Evolutionary conservation across 2,888 invertebrate genomes (phyloP), one percentile per base, ranked within the genome.

Genomic region (Trichogramma evanescens): DNA sequence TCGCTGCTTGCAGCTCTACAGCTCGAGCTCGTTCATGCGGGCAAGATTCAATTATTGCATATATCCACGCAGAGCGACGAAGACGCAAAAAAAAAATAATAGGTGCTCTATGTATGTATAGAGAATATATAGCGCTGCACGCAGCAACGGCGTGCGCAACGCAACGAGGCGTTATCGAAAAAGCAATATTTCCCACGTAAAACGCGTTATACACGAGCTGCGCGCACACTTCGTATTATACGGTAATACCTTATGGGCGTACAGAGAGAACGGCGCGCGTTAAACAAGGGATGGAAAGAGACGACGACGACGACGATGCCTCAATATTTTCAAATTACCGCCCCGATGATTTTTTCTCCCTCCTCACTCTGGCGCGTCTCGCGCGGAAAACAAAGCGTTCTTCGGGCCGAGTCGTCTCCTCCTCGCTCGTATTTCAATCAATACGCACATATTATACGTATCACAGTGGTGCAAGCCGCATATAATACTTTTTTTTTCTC

Each of bases 281-380:
- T 26, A 26, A 26, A 45, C 42, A 39, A 45, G 43, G 48, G 13
- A 55, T 42, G 56, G 53, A 41, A 13, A 40, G 46, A 9, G 45
- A 50, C 46, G 59, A 49, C 50, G 57, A 26, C 4, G 40, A 3
- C 13, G 48, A 63, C 62, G 66, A 63, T 63, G 67, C 68, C 70
- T 70, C 71, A 71, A 75, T 76, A 74, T 76, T 75, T 76, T 72
- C 71, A 72, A 75, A 77, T 76, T 74, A 74, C 69, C 72, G 69
- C 63, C 69, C 69, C 70, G 69, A 75, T 74, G 73, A 74, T 73
- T 75, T 72, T 70, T 67, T 62, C 54, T 26, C 56, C 63, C 53
- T 41, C 63, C 66, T 40, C 42, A 45, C 45, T 56, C 26, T 26
- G 26, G 26, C 26, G 26, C 26, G 26, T 26, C 26, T 26, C 26